Evolutionary conservation across 2,888 invertebrate genomes (phyloP), one percentile per base, ranked within the genome.

Genomic region (Eristalis tenax): DNA sequence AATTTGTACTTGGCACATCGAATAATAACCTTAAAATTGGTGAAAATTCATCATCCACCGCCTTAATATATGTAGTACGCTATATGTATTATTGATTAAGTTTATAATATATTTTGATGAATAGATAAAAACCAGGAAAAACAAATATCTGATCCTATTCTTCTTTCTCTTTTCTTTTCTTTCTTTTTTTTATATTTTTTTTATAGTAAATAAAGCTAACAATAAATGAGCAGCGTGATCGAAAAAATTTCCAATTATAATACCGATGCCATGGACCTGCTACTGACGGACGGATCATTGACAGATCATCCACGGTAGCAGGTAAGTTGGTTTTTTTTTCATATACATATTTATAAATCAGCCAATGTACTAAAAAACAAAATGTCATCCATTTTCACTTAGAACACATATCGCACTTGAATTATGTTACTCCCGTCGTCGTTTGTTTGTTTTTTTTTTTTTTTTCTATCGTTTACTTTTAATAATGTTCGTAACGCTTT

Each of bases 291-390:
- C 81, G 87, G 85, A 88, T 83, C 87, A 77, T 69, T 88, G 76
- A 88, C 80, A 87, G 88, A 88, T 85, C 80, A 85, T 84, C 90
- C 89, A 87, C 88, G 89, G 90, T 90, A 90, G 90, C 89, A 89
- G 90, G 89, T 89, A 90, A 89, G 89, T 90, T 88, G 87, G 88
- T 88, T 75, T 69, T 64, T 28, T 69, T 22, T 71, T 61, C 1
- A 32, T 32, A 32, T 50, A 43, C 57, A 32, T 50, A 43, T 63
- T 22, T 32, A 23, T 23, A 68, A 26, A 57, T 32, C 23, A 59
- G 26, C 26, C 26, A 59, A 59, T 59, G 26, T 26, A 59, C 59
- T 26, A 26, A 59, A 23, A 56, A 23, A 26, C 26, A 59, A 59
- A 59, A 11, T 28, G 26, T 59, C 26, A 59, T 59, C 50, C 18